Conservation (phyloP, 2,113 vertebrate species). For the Neotoma lepida region DNA sequence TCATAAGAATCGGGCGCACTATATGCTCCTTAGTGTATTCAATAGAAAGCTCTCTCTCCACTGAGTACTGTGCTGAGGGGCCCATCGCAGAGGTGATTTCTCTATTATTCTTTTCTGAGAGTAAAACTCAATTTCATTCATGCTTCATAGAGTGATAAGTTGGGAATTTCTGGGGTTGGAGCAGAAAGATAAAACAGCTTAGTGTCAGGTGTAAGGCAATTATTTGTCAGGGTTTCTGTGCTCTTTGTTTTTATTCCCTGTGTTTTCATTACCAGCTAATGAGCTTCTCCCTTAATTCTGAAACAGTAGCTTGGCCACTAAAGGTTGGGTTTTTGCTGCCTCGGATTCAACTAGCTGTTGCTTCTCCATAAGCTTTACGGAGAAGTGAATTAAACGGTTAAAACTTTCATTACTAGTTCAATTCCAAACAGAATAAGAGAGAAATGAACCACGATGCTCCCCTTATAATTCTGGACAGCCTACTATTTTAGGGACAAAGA, state of each 20-base stretch:
- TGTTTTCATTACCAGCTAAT: slow-evolving; percentile 87
- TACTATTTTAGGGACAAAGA: not conserved
- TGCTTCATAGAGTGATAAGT: slow-evolving; percentile 69
- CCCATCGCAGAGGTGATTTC: slow-evolving; percentile 58
- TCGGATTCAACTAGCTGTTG: slow-evolving; percentile 83
- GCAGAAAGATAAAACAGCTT: slow-evolving; percentile 77
- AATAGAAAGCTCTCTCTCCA: slow-evolving; percentile 50
- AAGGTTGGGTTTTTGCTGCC: slow-evolving; percentile 76
- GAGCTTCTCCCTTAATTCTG: slow-evolving; percentile 80
- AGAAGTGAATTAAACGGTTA: slow-evolving; percentile 80
- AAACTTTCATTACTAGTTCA: slow-evolving; percentile 75
- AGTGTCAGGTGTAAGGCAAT: slow-evolving; percentile 81
- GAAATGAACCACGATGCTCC: slow-evolving; percentile 58
- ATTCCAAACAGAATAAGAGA: slow-evolving; percentile 67
- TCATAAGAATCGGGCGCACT: slow-evolving; percentile 58
- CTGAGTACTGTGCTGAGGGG: slow-evolving; percentile 24
- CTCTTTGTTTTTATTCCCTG: slow-evolving; percentile 86
- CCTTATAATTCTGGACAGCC: slow-evolving; percentile 60
- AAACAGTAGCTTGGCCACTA: slow-evolving; percentile 83
- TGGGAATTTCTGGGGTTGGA: slow-evolving; percentile 74
- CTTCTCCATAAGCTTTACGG: slow-evolving; percentile 87
- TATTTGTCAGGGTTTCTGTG: slow-evolving; percentile 82
- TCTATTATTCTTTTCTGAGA: slow-evolving; percentile 71
- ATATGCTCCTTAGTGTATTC: not conserved
- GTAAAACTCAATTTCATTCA: slow-evolving; percentile 73